These are phyloP conservation scores for Gambusia affinis DNA, from an alignment of 2,113 vertebrate genomes.

Conservation along the genomic window DNA sequence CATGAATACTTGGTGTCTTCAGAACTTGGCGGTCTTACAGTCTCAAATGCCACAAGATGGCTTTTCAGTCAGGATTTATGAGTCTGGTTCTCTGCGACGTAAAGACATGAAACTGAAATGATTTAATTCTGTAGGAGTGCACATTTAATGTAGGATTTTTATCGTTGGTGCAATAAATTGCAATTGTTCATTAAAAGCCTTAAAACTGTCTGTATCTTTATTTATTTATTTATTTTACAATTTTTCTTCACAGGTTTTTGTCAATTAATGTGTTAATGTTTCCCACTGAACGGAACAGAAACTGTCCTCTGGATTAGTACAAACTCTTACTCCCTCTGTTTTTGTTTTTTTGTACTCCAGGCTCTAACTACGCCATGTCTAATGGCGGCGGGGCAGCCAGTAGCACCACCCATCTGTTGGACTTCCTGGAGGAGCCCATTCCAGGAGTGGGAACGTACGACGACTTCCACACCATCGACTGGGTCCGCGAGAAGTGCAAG, in stretches of 20 bases:
- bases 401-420: slow-evolving; percentile 93
- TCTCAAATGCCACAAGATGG: slow-evolving; percentile 4
- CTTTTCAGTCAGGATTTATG: not conserved
- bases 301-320: too few relatives aligned
- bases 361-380: slow-evolving; percentile 96
- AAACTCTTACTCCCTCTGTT: not conserved
- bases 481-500: slow-evolving; percentile 98
- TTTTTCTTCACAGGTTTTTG: too few relatives aligned
- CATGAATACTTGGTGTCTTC: slow-evolving; percentile 30
- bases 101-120: too few relatives aligned
- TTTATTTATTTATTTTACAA: too few relatives aligned
- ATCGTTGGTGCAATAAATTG: too few relatives aligned
- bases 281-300: not conserved
- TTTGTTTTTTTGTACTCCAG: slow-evolving; percentile 62
- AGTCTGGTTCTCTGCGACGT: not conserved
- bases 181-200: too few relatives aligned
- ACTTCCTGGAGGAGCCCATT: slow-evolving; percentile 97
- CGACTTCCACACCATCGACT: slow-evolving; percentile 99
- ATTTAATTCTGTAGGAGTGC: too few relatives aligned
- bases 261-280: too few relatives aligned
- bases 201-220: too few relatives aligned
- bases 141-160: too few relatives aligned
- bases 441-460: slow-evolving; percentile 98
- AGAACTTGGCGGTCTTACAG: not conserved
- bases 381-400: slow-evolving; percentile 93